These are phyloP conservation scores for Blennius ocellaris DNA, from an alignment of 2,113 vertebrate species.

Conservation along the genomic window DNA sequence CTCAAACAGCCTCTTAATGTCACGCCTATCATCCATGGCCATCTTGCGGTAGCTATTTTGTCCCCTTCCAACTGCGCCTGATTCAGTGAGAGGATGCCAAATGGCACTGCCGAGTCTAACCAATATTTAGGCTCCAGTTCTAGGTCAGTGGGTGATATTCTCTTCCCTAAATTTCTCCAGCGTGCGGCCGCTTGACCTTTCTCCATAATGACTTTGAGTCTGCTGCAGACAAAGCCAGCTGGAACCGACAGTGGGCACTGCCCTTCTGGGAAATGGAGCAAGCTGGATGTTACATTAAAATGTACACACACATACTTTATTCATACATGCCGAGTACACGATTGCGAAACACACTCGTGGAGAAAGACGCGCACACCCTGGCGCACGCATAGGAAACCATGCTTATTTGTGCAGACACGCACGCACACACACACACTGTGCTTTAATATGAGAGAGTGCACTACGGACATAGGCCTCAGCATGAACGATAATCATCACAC, in stretches of 20 bases:
- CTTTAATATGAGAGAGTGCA: neutral
- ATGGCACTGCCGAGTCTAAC: constrained; percentile 61
- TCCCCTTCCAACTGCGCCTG: constrained; percentile 58
- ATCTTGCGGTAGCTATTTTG: constrained; percentile 61
- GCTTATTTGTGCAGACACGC: neutral
- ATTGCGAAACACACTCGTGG: neutral
- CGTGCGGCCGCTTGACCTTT: constrained; percentile 71
- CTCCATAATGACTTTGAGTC: constrained; percentile 62
- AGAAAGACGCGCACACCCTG: neutral
- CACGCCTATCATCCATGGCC: constrained; percentile 64
- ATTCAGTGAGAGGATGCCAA: constrained; percentile 55
- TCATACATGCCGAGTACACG: neutral
- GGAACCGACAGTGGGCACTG: constrained; percentile 66
- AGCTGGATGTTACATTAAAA: constrained; percentile 51
- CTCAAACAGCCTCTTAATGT: constrained; percentile 65
- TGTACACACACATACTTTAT: constrained; percentile 24
- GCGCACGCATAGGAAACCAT: neutral
- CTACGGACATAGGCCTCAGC: constrained; percentile 11
- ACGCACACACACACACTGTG: neutral
- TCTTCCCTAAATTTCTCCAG: constrained; percentile 48
- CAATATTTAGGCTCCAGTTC: constrained; percentile 63
- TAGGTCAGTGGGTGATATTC: constrained; percentile 78
- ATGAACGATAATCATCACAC: neutral
- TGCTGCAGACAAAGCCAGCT: constrained; percentile 70
- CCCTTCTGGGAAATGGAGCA: constrained; percentile 74